Evolutionary conservation across 2,888 invertebrate species (phyloP).

Genomic region (Drymonia ruficornis): DNA sequence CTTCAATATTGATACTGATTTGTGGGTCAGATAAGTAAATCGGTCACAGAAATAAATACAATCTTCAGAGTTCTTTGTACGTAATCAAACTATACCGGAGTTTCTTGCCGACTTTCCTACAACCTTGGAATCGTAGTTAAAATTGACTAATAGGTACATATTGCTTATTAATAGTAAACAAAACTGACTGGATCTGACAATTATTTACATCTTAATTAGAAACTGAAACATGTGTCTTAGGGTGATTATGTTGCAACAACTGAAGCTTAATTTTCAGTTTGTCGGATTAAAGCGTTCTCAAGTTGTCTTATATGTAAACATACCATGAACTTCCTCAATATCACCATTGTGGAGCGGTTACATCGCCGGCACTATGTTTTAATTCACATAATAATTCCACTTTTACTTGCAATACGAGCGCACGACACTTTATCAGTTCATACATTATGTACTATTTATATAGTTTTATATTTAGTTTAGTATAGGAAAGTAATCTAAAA

Average conservation of each 20-base stretch:
- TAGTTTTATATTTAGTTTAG: background rate
- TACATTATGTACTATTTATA: conserved; percentile 28
- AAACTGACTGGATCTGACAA: too few species aligned
- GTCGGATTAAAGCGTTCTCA: too few species aligned
- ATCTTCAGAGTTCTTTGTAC: background rate
- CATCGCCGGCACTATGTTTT: conserved; percentile 50
- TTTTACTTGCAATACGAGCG: conserved; percentile 19
- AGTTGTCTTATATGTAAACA: conserved; percentile 26
- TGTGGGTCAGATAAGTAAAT: background rate
- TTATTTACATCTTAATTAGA: too few species aligned
- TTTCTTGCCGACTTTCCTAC: too few species aligned
- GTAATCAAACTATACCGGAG: background rate
- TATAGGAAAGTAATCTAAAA: conserved; percentile 13
- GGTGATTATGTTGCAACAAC: too few species aligned
- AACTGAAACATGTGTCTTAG: too few species aligned
- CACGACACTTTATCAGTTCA: conserved; percentile 24
- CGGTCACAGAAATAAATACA: background rate
- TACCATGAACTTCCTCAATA: conserved; percentile 72
- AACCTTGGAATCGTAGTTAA: too few species aligned
- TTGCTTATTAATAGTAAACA: too few species aligned
- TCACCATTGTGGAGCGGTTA: conserved; percentile 65
- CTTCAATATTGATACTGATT: background rate
- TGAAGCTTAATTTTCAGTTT: too few species aligned
- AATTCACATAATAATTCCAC: conserved; percentile 25
- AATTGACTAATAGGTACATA: too few species aligned